Base-by-base conservation (phyloP, 2,113 vertebrate genomes). In the Chionis minor region DNA sequence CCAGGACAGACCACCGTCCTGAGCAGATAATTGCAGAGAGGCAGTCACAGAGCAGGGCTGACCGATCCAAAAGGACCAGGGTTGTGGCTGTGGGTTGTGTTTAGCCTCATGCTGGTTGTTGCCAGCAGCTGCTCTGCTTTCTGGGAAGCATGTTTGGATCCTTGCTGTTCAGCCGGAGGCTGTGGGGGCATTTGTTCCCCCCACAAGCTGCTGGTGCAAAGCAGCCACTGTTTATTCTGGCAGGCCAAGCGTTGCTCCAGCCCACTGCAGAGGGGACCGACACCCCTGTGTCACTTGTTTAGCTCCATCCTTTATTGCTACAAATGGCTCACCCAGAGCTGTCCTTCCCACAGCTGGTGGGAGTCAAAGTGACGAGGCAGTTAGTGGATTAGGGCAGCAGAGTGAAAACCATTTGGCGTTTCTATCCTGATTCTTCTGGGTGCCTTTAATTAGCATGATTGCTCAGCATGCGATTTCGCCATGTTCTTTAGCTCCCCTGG, bases 401-500 rank as follows among this genome's bases (percentile, higher is more conserved):
- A 97, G 94, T 94, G 96, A 96, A 93, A 97, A 96, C 95, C 92
- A 84, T 95, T 97, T 97, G 97, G 97, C 82, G 6, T 96, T 96
- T 96, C 95, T 88, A 90, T 95, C 94, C 95, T 17, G 90, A 90
- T 95, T 97, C 97, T 97, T 97, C 95, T 97, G 96, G 97, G 97
- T 96, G 94, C 94, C 97, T 97, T 97, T 97, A 97, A 98, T 98
- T 97, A 98, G 96, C 84, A 51, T 81, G 97, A 97, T 97, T 94
- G 95, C 96, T 81, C 86, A 22, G 85, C 62, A 42, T 32, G 75
- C 59, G 32, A 95, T 86, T 85, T 94, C 78, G 66, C 90, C 77
- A 40, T 38, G 75, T 94, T 96, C 92, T 91, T 72, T 79, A 70
- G 84, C 88, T 93, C 96, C 95, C 91, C 80, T 91, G 91, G 96